Evolutionary conservation across 2,888 invertebrate genomes (phyloP), one percentile per base, ranked within the genome.

Genomic region (Helleia helle): DNA sequence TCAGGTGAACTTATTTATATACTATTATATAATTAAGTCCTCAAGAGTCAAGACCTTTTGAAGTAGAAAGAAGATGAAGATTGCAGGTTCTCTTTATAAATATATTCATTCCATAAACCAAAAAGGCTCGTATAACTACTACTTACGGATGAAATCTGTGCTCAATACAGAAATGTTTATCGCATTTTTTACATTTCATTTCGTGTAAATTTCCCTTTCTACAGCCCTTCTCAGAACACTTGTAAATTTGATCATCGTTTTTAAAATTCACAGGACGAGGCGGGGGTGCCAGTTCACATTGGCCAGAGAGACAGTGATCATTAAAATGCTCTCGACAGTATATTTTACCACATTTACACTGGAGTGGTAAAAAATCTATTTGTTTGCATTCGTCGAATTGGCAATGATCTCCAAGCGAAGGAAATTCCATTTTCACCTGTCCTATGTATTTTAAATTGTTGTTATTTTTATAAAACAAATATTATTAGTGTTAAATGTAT

Each of bases 281-380:
- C 58, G 71, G 65, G 26, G 77, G 79, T 34, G 77, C 73, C 49
- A 77, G 51, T 36, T 70, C 67, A 38, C 85, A 85, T 12, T 63
- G 56, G 43, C 91, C 91, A 2, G 79, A 70, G 41, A 87, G 84
- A 17, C 85, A 77, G 47, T 87, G 87, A 1, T 73, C 62, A 25
- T 81, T 79, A 57, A 89, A 89, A 71, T 93, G 93, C 25, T 88
- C 86, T 36, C 89, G 87, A 60, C 93, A 93, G 62, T 89, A 93
- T 11, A 86, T 69, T 43, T 77, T 72, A 1, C 77, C 76, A 61
- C 93, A 93, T 54, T 84, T 73, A 58, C 93, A 93, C 40, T 83
- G 75, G 3, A 91, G 71, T 0, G 93, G 92, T 31, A 93, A 74
- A 65, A 93, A 93, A 67, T 93, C 92, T 17, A 89, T 80, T 58